A percentile compares a stretch with the other conserved stretches of the same genome.
Evolutionary conservation across 2,113 vertebrate species (phyloP).

Genomic region (Bufo gargarizans): DNA sequence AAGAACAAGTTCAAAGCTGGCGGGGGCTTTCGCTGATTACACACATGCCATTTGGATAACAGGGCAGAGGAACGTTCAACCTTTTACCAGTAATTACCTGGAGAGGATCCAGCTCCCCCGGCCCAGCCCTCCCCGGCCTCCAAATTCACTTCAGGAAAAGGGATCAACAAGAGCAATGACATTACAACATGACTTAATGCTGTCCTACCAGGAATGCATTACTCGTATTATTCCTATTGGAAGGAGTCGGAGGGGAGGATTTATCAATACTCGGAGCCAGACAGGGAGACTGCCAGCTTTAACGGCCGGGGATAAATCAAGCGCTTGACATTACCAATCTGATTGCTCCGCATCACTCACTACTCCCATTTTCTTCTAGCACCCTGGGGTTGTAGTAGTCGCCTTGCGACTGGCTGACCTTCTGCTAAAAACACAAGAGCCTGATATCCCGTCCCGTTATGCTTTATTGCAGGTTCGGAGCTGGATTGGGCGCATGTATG

Average conservation of each 20-base stretch:
- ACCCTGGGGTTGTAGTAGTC: not conserved
- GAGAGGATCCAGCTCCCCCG: slow-evolving; percentile 35
- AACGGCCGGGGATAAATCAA: slow-evolving; percentile 38
- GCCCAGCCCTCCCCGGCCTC: slow-evolving; percentile 10
- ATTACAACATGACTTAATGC: slow-evolving; percentile 53
- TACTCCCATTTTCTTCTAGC: not conserved
- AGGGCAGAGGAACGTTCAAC: slow-evolving; percentile 30
- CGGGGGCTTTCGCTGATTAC: slow-evolving; percentile 47
- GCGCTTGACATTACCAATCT: slow-evolving; percentile 27
- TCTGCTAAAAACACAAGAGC: not conserved
- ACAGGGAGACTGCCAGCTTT: slow-evolving; percentile 44
- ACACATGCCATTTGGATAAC: slow-evolving; percentile 46
- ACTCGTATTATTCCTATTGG: slow-evolving; percentile 48
- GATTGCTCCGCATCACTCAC: not conserved
- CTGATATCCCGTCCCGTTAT: not conserved
- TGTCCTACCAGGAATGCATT: slow-evolving; percentile 52
- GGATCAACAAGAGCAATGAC: slow-evolving; percentile 36
- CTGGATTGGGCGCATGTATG: not conserved
- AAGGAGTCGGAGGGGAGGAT: slow-evolving; percentile 34
- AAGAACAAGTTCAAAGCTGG: slow-evolving; percentile 54
- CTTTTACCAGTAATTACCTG: slow-evolving; percentile 58
- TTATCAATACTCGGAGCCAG: slow-evolving; percentile 52
- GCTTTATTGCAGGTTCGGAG: not conserved
- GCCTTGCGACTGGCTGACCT: slow-evolving; percentile 6
- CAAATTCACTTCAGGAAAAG: slow-evolving; percentile 50